These are phyloP conservation scores for Oreochromis tanganicae DNA, from an alignment of 2,113 vertebrate species.

Conservation along the genomic window DNA sequence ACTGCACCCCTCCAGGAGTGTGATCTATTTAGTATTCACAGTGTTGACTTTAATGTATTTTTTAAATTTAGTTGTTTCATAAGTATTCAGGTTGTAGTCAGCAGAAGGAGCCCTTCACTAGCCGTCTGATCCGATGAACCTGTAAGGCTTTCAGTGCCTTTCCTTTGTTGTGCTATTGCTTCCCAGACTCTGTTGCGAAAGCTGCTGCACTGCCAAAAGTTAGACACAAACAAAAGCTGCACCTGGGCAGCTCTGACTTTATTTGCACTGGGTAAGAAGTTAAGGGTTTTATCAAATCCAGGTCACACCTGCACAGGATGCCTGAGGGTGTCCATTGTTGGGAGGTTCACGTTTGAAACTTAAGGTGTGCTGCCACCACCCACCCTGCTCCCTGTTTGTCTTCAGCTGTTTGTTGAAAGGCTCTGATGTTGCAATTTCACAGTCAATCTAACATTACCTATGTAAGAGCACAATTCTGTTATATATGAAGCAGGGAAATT, in stretches of 20 bases:
- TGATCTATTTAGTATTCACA: background rate
- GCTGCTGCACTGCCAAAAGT: constrained; percentile 63
- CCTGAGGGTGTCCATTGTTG: constrained; percentile 66
- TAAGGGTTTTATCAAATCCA: constrained; percentile 74
- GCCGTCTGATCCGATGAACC: constrained; percentile 35
- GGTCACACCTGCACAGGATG: constrained; percentile 74
- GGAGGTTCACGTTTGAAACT: constrained; percentile 58
- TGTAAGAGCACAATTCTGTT: background rate
- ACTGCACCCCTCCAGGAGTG: background rate
- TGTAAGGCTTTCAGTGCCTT: constrained; percentile 19
- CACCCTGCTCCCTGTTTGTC: constrained; percentile 30
- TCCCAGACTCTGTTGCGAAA: constrained; percentile 53
- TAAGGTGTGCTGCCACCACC: constrained; percentile 55
- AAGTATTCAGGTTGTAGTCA: background rate
- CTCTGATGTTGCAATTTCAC: background rate
- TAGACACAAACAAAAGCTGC: constrained; percentile 72
- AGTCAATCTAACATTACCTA: background rate
- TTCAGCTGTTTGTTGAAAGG: background rate
- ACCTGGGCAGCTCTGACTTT: constrained; percentile 64
- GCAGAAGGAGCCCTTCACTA: background rate
- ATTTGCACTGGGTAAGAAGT: constrained; percentile 74
- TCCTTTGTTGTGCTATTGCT: constrained; percentile 34
- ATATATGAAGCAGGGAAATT: background rate
- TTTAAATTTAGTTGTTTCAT: background rate
- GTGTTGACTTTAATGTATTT: background rate